Evolutionary conservation across 2,113 vertebrate species (phyloP).

Genomic region (Promerops cafer): DNA sequence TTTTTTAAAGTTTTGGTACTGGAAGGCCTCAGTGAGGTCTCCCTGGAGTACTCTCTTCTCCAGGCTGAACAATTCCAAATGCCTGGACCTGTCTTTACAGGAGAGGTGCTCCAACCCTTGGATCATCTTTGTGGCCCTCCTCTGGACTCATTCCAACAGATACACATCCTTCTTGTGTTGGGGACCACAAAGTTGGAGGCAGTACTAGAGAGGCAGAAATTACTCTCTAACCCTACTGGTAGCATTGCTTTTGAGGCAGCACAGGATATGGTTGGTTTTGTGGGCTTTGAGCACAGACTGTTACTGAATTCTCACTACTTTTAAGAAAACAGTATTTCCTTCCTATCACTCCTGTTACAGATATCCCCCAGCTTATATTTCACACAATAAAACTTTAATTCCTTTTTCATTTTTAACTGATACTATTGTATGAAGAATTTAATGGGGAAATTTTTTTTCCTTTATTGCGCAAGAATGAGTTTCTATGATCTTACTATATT

Average conservation of each 20-base stretch:
- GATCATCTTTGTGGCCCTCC: too few relatives aligned
- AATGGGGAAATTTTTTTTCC: background rate
- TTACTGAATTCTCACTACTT: background rate
- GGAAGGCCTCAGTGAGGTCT: background rate
- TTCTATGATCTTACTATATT: background rate
- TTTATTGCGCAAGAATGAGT: background rate
- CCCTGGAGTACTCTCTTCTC: background rate
- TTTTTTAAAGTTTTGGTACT: background rate
- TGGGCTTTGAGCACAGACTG: background rate
- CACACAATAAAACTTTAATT: background rate
- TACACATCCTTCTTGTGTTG: background rate
- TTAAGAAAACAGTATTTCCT: background rate
- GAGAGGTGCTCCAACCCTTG: background rate
- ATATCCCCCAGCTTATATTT: background rate
- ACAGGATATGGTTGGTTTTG: background rate
- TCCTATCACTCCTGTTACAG: background rate
- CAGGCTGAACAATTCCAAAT: background rate
- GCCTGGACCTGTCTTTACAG: background rate
- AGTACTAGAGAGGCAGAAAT: background rate
- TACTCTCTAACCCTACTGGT: too few relatives aligned
- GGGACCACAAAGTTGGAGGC: background rate
- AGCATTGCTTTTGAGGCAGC: background rate
- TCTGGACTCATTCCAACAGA: background rate
- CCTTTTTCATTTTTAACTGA: background rate
- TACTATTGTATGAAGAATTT: background rate